Percentiles rank a stretch among this genome's conserved stretches.
These are phyloP conservation scores for Callionymus lyra DNA, from an alignment of 2,113 vertebrate genomes.

Conservation along the genomic window DNA sequence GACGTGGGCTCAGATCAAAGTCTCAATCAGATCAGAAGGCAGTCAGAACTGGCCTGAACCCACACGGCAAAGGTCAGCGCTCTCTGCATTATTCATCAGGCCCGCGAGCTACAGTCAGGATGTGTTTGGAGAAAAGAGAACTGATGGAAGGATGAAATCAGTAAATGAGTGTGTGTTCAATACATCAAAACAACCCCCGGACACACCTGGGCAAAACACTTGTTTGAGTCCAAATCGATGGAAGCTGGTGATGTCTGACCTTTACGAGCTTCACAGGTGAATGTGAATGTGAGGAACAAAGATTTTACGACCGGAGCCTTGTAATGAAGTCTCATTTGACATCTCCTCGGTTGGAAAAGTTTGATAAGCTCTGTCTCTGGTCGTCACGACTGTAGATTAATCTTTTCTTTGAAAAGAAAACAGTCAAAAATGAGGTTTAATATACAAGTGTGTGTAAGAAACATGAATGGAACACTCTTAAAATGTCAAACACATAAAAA, in stretches of 20 bases:
- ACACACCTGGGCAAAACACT: constrained; percentile 7
- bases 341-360: too few species aligned
- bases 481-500: too few species aligned
- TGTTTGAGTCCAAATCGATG: constrained; percentile 18
- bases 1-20: constrained; percentile 42
- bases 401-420: too few species aligned
- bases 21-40: constrained; percentile 40
- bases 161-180: too few species aligned
- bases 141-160: constrained; percentile 17
- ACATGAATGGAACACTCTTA: too few species aligned
- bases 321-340: too few species aligned
- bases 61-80: constrained; percentile 45
- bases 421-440: too few species aligned
- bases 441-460: too few species aligned
- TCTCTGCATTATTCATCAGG: constrained; percentile 54
- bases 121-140: constrained; percentile 28
- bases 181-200: neutral
- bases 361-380: too few species aligned
- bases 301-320: neutral
- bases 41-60: constrained; percentile 35
- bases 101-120: constrained; percentile 25
- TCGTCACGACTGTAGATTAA: too few species aligned
- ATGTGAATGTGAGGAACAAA: constrained; percentile 7
- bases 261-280: constrained; percentile 8
- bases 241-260: constrained; percentile 10